Base-by-base conservation (phyloP, 2,888 invertebrate species). In the Carpatolechia fugitivella region DNA sequence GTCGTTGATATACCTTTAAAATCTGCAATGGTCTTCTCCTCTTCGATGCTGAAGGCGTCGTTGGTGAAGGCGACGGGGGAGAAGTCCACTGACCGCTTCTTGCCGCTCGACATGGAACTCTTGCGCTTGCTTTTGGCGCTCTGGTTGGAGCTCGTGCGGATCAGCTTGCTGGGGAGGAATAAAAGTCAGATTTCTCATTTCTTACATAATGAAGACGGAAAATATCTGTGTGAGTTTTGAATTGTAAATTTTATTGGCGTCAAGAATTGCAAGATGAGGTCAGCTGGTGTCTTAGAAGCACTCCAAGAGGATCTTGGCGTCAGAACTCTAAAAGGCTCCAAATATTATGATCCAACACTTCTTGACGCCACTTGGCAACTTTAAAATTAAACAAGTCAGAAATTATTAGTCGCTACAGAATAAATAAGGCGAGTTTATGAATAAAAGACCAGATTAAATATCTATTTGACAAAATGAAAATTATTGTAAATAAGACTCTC, bases 11-110 rank as follows among this genome's bases (percentile, higher is more conserved):
- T 36, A 73, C 71, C 67, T 59, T 76, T 75, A 1, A 69, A 52
- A 3, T 74, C 67, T 13, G 61, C 66, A 30, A 69, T 66, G 0
- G 52, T 61, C 3, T 57, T 72, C 46, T 73, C 79, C 47, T 78
- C 84, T 29, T 73, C 82, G 30, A 64, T 72, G 55, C 64, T 77
- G 60, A 73, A 85, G 0, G 74, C 85, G 1, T 80, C 78, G 58
- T 87, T 86, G 40, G 66, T 68, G 62, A 70, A 50, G n/a, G 38
- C 68, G 1, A 62, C 60, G 0, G 85, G 84, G 0, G 87, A 81
- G 65, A 87, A 85, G 63, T 90, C 89, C 1, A 89, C 77, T 0
- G 86, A 85, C 0, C 82, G 77, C 62, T 86, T 84, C 64, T 83
- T 85, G 11, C 64, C 65, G 18, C 70, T 72, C 3, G 61, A 61